Evolutionary conservation across 2,113 vertebrate species (phyloP).

Genomic region (Melanocharis versteri): DNA sequence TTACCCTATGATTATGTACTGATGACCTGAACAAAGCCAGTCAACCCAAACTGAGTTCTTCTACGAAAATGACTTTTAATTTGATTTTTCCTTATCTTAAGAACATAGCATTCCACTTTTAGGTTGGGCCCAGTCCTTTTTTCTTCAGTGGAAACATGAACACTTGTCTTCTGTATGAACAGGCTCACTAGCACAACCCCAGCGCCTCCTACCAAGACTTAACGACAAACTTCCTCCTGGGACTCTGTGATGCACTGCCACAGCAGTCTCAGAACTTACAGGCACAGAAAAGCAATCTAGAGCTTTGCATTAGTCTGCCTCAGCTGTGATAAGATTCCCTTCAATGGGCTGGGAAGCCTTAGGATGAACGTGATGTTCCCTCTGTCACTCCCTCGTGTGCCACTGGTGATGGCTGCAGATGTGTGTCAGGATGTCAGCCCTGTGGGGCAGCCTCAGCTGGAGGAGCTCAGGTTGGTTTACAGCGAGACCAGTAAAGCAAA

Average conservation of each 20-base stretch:
- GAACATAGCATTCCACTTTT: not conserved
- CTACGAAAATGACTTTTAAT: not conserved
- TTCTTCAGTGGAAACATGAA: not conserved
- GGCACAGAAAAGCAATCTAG: not conserved
- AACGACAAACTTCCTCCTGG: not conserved
- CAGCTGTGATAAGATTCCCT: not conserved
- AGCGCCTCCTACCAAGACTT: not conserved
- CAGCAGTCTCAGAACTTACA: not conserved
- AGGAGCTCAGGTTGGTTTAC: not conserved
- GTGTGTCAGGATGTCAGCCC: not conserved
- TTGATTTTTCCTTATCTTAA: not conserved
- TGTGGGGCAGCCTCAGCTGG: not conserved
- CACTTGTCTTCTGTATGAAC: not conserved
- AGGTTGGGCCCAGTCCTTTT: not conserved
- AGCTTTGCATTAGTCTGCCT: not conserved
- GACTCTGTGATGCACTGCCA: not conserved
- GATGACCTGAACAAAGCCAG: not conserved
- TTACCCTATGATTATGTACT: not conserved
- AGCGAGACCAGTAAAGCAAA: not conserved
- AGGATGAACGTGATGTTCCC: accelerated
- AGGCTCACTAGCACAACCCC: not conserved
- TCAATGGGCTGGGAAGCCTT: not conserved
- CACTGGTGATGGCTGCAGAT: not conserved
- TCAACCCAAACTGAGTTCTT: not conserved
- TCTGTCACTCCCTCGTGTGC: not conserved